Percentiles rank a stretch among this genome's conserved stretches.
Conservation (phyloP, 1,140 invertebrate species). For the Drosophila truncata region DNA sequence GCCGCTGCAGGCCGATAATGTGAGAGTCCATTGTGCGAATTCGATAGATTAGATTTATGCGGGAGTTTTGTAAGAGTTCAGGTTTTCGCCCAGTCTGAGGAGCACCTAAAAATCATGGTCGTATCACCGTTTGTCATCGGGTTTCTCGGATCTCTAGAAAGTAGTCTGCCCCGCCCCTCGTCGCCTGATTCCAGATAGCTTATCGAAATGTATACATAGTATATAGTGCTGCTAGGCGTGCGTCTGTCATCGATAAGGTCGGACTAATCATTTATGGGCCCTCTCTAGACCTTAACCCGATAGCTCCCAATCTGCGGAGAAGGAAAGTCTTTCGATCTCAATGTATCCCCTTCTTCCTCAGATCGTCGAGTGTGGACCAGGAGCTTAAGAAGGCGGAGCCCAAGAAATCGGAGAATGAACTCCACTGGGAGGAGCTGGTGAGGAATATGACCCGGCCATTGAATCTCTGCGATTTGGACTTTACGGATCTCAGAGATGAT, state of each 20-base stretch:
- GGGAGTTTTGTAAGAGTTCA: constrained; percentile 44
- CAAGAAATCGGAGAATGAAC: constrained; percentile 96
- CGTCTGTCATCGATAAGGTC: constrained; percentile 19
- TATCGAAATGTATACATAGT: constrained; percentile 13
- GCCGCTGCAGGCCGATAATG: constrained; percentile 27
- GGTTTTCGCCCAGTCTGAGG: constrained; percentile 2
- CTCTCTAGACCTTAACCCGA: constrained; percentile 2
- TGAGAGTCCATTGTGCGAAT: constrained; percentile 41
- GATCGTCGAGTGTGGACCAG: constrained; percentile 85
- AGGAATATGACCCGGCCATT: constrained; percentile 93
- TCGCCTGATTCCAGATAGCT: constrained; percentile 4
- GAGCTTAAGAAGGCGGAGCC: constrained; percentile 87
- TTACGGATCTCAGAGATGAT: constrained; percentile 95
- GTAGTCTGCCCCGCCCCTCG: constrained; percentile 11
- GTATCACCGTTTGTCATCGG: constrained; percentile 32
- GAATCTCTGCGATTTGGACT: constrained; percentile 97
- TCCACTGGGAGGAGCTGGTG: constrained; percentile 97
- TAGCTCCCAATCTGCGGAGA: constrained; percentile 19
- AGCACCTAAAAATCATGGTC: constrained; percentile 9
- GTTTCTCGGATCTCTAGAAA: constrained; percentile 34
- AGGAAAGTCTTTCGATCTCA: constrained; percentile 16
- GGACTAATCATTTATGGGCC: constrained; percentile 22
- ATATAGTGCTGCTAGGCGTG: constrained; percentile 41
- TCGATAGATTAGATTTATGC: constrained; percentile 43
- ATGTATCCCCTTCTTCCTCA: constrained; percentile 11